Base-by-base conservation (phyloP, 2,113 vertebrate genomes). In the Tragulus kanchil region DNA sequence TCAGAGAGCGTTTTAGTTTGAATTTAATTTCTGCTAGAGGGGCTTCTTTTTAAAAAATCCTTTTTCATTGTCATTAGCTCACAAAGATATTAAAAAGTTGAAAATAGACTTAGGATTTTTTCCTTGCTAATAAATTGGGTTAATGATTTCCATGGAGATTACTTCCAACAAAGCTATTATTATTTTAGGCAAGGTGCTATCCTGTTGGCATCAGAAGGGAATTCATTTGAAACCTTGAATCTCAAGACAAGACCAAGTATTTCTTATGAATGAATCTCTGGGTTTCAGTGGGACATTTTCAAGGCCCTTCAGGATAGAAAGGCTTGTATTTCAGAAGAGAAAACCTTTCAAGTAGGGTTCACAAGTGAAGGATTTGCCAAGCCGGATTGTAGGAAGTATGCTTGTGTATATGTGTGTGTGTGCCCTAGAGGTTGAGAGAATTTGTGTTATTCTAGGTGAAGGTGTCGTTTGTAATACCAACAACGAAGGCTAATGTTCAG, bases 121-220 rank as follows among this genome's bases (percentile, higher is more conserved):
- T 58, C 23, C 52, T 83, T 59, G 16, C 64, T 95, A 88, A 81
- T 92, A 93, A 94, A 87, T n/a, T 42, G 64, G 75, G 81, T 69
- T 94, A 85, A 88, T 77, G 88, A 82, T 77, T 96, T 95, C 92
- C 84, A 21, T 14, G 65, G 96, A 89, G 79, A 59, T 61, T 10
- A 23, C 12, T 85, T 78, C 14, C 36, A 52, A 21, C 19, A 48
- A 17, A 73, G 42, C 42, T 54, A 50, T 83, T 25, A 25, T 59
- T 59, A 84, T 95, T 88, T 89, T 11, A 58, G 58, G 92, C 62
- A 16, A n/a, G 78, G n/a, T 42, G 56, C 56, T 64, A 14, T 75
- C 65, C 42, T 56, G 52, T 69, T 31, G 67, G 31, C 85, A 50
- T 78, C 56, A 69, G 73, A 93, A 31, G 16, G 42, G 21, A 87